Conservation (phyloP, 2,888 invertebrate species). For the Nemoura dubitans region DNA sequence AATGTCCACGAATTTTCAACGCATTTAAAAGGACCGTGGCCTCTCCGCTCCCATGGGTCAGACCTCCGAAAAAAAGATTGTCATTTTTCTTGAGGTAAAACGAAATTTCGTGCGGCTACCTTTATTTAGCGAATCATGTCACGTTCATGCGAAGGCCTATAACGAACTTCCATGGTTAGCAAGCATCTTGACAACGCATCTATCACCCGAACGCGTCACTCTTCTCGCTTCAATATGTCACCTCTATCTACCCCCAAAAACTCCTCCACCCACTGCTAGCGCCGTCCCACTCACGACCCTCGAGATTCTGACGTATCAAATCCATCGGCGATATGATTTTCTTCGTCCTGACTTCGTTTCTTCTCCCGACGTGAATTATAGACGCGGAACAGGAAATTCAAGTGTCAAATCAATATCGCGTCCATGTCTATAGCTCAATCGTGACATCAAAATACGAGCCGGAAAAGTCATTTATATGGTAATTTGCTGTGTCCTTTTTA, state of each 20-base stretch:
- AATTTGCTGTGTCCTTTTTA: slow-evolving; percentile 14
- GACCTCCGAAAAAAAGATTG: not conserved
- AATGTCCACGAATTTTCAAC: not conserved
- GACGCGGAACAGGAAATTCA: slow-evolving; percentile 24
- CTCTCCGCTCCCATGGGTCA: not conserved
- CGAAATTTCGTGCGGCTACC: not conserved
- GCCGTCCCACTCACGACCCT: not conserved
- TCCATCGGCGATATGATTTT: slow-evolving; percentile 31
- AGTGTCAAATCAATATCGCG: slow-evolving; percentile 29
- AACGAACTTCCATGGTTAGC: slow-evolving; percentile 23
- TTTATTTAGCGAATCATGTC: slow-evolving; percentile 8
- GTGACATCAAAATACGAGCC: slow-evolving; percentile 13
- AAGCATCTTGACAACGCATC: slow-evolving; percentile 26
- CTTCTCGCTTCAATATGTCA: slow-evolving; percentile 22
- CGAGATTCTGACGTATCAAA: slow-evolving; percentile 16
- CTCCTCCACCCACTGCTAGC: not conserved
- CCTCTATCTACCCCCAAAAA: not conserved
- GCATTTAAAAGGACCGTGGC: not conserved
- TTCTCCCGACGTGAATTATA: slow-evolving; percentile 1
- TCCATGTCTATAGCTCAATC: not conserved
- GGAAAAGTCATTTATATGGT: slow-evolving; percentile 27
- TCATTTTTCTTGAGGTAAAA: not conserved
- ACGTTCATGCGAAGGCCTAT: not conserved
- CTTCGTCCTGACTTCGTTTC: slow-evolving; percentile 8
- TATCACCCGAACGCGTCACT: slow-evolving; percentile 23